Conservation (phyloP, 2,113 vertebrate species). For the Calyptomena viridis region DNA sequence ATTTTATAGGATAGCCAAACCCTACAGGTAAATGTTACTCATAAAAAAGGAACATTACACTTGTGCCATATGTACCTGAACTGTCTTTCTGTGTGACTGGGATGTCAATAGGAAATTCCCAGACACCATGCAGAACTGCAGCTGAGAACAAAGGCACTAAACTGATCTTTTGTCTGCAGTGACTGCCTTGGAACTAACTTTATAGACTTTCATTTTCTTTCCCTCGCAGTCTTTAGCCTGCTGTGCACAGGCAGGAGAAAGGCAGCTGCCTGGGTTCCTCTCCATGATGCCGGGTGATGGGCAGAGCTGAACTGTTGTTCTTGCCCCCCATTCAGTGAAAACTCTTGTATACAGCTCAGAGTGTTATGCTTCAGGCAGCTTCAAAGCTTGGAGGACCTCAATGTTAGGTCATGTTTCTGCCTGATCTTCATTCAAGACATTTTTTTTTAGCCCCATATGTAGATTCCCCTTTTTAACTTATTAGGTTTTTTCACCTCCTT, state of each 20-base stretch:
- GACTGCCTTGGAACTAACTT: background rate
- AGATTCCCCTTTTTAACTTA: constrained; percentile 1
- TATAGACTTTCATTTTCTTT: background rate
- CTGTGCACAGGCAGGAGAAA: background rate
- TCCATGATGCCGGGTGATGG: background rate
- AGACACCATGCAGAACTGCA: background rate
- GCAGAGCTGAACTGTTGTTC: background rate
- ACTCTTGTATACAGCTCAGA: background rate
- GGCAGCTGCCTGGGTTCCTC: background rate
- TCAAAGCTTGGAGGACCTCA: background rate
- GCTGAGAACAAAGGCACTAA: background rate
- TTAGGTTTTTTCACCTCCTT: background rate
- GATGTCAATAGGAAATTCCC: background rate
- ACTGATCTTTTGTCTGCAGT: constrained; percentile 1
- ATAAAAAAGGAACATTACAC: background rate
- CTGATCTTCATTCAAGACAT: background rate
- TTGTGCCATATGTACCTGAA: background rate
- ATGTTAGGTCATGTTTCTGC: background rate
- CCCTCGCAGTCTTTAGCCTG: background rate
- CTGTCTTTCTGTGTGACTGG: constrained; percentile 12
- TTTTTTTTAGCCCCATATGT: background rate
- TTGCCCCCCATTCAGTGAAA: background rate
- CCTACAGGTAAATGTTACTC: background rate
- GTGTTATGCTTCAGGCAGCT: background rate
- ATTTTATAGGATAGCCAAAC: background rate